Conservation (phyloP, 2,797 vertebrate species). For the Prunella strophiata region DNA sequence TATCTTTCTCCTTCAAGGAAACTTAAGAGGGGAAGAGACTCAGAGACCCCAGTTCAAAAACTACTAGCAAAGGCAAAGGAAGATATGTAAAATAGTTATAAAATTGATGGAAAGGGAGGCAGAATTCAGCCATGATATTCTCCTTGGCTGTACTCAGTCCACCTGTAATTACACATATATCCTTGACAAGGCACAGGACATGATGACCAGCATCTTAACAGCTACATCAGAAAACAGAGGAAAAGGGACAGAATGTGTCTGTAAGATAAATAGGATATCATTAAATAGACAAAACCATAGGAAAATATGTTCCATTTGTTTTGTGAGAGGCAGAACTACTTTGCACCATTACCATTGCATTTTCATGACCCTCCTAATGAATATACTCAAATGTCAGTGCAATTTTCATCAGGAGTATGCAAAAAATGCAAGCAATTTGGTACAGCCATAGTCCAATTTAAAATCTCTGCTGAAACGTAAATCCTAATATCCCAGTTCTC, state of each 20-base stretch:
- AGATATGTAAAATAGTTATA: background rate
- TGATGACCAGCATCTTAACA: background rate
- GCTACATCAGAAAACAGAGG: background rate
- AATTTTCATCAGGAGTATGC: constrained; percentile 25
- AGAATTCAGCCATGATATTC: background rate
- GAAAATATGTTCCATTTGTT: background rate
- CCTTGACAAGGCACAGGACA: background rate
- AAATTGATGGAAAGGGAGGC: background rate
- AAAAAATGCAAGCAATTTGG: background rate
- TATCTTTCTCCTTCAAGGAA: background rate
- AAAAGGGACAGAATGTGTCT: background rate
- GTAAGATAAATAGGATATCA: background rate
- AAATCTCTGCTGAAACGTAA: constrained; percentile 2
- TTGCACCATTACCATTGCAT: background rate
- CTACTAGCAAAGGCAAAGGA: background rate
- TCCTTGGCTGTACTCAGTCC: background rate
- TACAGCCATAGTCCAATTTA: background rate
- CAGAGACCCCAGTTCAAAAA: background rate
- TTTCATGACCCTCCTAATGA: constrained; percentile 20
- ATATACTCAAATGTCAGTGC: background rate
- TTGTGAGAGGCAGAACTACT: background rate
- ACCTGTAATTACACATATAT: background rate
- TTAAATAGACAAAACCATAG: background rate
- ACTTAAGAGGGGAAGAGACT: background rate
- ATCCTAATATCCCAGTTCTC: background rate